Evolutionary conservation across 2,888 invertebrate genomes (phyloP).

Genomic region (Polyploca ridens): DNA sequence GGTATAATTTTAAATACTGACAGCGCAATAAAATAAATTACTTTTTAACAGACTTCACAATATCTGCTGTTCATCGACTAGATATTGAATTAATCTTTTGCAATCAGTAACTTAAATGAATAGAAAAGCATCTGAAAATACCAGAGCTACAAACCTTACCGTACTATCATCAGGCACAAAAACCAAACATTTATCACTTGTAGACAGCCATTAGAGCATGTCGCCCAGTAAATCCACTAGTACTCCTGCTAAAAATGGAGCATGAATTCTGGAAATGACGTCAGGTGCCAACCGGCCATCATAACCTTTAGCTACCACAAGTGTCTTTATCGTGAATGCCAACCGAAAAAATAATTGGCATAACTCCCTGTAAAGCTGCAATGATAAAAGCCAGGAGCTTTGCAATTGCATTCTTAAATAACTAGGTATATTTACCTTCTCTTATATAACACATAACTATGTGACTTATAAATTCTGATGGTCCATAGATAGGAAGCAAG

Average conservation of each 20-base stretch:
- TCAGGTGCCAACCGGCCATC: not conserved
- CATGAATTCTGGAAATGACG: not conserved
- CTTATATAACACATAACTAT: not conserved
- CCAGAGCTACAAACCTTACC: too few relatives aligned
- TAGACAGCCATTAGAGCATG: constrained; percentile 8
- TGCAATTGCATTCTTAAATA: not conserved
- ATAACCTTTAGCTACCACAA: not conserved
- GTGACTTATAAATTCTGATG: too few relatives aligned
- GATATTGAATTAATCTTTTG: too few relatives aligned
- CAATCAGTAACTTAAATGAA: too few relatives aligned
- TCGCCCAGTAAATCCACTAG: not conserved
- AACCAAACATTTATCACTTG: constrained; percentile 3
- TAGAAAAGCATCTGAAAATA: too few relatives aligned
- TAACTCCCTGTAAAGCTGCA: not conserved
- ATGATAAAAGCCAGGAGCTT: too few relatives aligned
- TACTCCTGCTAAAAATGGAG: not conserved
- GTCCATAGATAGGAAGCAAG: too few relatives aligned
- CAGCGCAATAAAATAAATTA: not conserved
- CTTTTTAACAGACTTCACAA: too few relatives aligned
- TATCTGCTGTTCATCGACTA: not conserved
- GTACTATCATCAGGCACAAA: not conserved
- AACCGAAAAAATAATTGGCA: not conserved
- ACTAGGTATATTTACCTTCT: not conserved
- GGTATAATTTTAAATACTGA: too few relatives aligned
- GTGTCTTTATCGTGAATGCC: not conserved